Conservation (phyloP, 2,113 vertebrate species). For the Seriola quinqueradiata region DNA sequence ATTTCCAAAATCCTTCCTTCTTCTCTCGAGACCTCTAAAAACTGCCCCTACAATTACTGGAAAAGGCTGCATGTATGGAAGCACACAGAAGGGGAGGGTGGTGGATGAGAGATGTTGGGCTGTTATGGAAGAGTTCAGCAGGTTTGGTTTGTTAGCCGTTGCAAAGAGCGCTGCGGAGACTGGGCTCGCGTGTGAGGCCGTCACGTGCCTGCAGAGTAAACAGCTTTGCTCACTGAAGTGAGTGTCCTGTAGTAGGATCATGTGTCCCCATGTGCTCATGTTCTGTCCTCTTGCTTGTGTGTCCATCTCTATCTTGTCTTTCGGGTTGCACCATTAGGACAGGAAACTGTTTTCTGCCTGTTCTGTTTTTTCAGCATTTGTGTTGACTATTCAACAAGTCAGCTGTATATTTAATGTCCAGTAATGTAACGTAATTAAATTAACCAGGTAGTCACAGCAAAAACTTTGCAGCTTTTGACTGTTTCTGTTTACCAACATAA, state of each 20-base stretch:
- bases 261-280: constrained; percentile 34
- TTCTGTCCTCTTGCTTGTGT: neutral
- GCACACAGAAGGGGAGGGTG: neutral
- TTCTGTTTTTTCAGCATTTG: neutral
- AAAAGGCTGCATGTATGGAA: neutral
- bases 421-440: neutral
- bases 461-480: neutral
- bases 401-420: neutral
- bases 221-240: constrained; percentile 61
- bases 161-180: constrained; percentile 30
- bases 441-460: neutral
- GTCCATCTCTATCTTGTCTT: constrained; percentile 3
- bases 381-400: neutral
- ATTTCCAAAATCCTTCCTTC: neutral
- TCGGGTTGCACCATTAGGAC: neutral
- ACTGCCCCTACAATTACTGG: neutral
- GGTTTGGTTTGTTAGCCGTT: neutral
- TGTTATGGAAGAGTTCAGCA: constrained; percentile 5
- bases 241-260: constrained; percentile 52
- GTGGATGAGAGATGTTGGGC: neutral
- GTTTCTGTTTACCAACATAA: neutral
- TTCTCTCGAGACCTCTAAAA: neutral
- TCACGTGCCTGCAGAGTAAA: constrained; percentile 62
- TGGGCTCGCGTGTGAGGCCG: constrained; percentile 30
- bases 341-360: neutral